Evolutionary conservation across 2,113 vertebrate species (phyloP).

Genomic region (Eurypyga helias): DNA sequence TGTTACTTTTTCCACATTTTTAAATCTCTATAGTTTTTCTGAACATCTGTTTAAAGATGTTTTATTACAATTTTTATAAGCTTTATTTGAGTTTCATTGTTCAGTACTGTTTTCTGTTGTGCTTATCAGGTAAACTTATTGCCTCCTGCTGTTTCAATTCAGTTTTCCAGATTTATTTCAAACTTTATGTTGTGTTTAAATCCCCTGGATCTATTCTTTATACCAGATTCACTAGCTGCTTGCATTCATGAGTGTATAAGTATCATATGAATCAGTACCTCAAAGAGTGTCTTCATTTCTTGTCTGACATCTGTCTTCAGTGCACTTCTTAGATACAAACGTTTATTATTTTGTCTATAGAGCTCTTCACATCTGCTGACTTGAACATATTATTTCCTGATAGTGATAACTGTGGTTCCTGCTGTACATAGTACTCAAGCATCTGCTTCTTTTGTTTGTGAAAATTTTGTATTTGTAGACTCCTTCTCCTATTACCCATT

Average conservation of each 20-base stretch:
- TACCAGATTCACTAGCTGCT: background rate
- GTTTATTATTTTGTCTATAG: background rate
- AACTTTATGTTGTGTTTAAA: background rate
- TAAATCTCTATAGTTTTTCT: background rate
- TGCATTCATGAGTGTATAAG: background rate
- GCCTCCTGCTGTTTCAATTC: background rate
- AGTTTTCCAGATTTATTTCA: background rate
- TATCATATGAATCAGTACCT: background rate
- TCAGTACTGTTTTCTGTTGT: background rate
- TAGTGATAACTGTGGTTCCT: background rate
- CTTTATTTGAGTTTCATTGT: conserved; percentile 9
- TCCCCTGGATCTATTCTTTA: background rate
- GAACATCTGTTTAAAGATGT: background rate
- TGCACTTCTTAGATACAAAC: background rate
- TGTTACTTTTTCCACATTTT: background rate
- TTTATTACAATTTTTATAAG: background rate
- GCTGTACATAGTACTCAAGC: background rate
- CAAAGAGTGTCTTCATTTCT: background rate
- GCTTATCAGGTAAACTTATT: background rate
- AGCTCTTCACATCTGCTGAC: background rate
- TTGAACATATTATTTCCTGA: background rate
- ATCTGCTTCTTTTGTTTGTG: background rate
- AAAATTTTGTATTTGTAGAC: background rate
- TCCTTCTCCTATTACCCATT: background rate
- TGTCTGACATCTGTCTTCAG: background rate